phyloP scores from a whole-genome alignment of 2,888 invertebrate genomes.

The Leptothorax acervorum region DNA sequence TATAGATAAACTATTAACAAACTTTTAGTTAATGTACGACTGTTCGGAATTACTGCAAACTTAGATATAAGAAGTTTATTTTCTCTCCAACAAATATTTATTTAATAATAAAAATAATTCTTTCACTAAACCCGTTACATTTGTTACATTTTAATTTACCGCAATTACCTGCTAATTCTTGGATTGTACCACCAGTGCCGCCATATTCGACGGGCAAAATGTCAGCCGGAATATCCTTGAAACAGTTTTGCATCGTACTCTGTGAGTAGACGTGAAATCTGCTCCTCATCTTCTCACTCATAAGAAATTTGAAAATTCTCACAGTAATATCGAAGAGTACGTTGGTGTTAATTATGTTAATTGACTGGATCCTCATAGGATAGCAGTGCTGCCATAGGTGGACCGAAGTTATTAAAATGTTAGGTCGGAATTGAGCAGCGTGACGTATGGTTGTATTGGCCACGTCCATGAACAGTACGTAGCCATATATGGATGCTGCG shows the following conservation, averaged over 20 bases:
- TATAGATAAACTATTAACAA: no score
- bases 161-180: conserved; percentile 63
- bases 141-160: not conserved
- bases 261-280: conserved; percentile 87
- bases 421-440: conserved; percentile 88
- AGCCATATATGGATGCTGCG: conserved; percentile 87
- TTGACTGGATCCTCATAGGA: conserved; percentile 88
- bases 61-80: no score
- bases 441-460: conserved; percentile 87
- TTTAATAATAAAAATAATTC: no score
- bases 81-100: no score
- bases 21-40: no score
- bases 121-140: no score
- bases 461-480: conserved; percentile 89
- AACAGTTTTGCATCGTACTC: conserved; percentile 82
- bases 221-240: conserved; percentile 85
- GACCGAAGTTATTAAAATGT: conserved; percentile 88
- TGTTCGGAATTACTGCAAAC: no score
- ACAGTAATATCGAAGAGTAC: conserved; percentile 87
- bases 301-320: conserved; percentile 88
- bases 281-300: conserved; percentile 88
- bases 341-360: conserved; percentile 90
- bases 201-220: conserved; percentile 88
- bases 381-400: conserved; percentile 89
- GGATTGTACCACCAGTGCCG: conserved; percentile 85